phyloP scores from a whole-genome alignment of 2,113 vertebrate species.

The Narcine bancroftii region DNA sequence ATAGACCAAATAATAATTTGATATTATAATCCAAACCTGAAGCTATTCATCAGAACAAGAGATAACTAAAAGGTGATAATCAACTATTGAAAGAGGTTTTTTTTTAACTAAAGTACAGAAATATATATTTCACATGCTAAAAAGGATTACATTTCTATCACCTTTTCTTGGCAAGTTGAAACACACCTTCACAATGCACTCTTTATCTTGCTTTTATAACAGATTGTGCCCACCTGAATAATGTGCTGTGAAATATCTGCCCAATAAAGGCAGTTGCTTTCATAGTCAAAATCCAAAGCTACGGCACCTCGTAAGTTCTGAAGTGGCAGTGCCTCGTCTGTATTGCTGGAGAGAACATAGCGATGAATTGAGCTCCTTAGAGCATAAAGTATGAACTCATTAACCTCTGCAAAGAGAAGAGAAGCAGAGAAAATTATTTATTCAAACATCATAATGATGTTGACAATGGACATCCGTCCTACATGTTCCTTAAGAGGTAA shows the following conservation, averaged over 20 bases:
- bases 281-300: constrained; percentile 91
- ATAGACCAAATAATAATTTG: neutral
- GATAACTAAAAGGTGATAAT: neutral
- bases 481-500: neutral
- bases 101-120: too few relatives aligned
- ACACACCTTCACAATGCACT: neutral
- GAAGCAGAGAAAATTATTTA: neutral
- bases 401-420: constrained; percentile 71
- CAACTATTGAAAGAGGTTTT: neutral
- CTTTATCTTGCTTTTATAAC: constrained; percentile 39
- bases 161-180: neutral
- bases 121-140: too few relatives aligned
- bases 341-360: constrained; percentile 79
- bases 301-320: constrained; percentile 74
- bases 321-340: constrained; percentile 78
- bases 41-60: neutral
- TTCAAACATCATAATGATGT: neutral
- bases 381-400: constrained; percentile 91
- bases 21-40: neutral
- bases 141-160: too few relatives aligned
- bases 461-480: neutral
- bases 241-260: constrained; percentile 84
- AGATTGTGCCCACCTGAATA: constrained; percentile 68
- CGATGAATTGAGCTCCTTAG: constrained; percentile 86
- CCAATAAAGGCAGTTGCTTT: constrained; percentile 92